Evolutionary conservation across 1,140 invertebrate genomes (phyloP).

Genomic region (Sesamia nonagrioides): DNA sequence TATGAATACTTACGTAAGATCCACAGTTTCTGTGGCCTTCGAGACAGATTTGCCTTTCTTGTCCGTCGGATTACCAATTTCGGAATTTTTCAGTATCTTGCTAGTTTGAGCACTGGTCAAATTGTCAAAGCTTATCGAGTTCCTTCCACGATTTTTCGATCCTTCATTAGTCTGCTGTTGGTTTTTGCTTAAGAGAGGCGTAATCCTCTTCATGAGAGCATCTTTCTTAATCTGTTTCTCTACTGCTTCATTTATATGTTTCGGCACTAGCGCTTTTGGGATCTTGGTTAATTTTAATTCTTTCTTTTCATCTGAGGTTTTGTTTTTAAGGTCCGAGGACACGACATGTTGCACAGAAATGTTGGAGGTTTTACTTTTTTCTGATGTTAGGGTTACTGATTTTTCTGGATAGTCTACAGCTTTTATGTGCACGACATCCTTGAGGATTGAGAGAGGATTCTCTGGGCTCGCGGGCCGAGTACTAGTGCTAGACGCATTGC

Average conservation of each 20-base stretch:
- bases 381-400: background rate
- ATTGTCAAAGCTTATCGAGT: background rate
- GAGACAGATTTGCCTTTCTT: background rate
- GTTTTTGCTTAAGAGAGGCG: background rate
- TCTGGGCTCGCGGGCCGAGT: slow-evolving; percentile 25
- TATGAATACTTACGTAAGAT: slow-evolving; percentile 12
- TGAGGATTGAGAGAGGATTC: slow-evolving; percentile 64
- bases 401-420: slow-evolving; percentile 51
- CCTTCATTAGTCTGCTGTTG: background rate
- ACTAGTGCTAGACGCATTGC: slow-evolving; percentile 40
- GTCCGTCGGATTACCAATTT: background rate
- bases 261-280: background rate
- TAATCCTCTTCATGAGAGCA: background rate
- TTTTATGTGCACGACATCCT: slow-evolving; percentile 71
- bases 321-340: background rate
- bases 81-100: background rate
- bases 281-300: background rate
- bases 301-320: too few species aligned
- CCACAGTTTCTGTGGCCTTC: background rate
- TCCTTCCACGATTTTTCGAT: background rate
- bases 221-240: slow-evolving; percentile 8
- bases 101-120: background rate
- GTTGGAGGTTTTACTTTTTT: background rate
- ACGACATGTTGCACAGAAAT: background rate
- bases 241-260: background rate